phyloP scores from a whole-genome alignment of 2,888 invertebrate species.

The Drosophila meridionalis region DNA sequence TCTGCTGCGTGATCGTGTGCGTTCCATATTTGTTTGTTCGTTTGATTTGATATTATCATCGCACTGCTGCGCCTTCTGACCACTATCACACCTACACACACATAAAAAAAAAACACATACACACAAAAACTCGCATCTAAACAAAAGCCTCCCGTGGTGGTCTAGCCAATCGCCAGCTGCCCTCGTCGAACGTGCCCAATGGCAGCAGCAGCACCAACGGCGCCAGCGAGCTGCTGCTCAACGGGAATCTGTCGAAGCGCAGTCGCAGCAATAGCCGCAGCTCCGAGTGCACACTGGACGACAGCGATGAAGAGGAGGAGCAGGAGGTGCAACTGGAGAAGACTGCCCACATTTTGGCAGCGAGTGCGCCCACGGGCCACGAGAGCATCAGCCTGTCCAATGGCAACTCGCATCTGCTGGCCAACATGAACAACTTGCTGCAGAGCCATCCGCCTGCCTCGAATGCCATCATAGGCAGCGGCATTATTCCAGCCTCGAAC shows the following conservation, averaged over 20 bases:
- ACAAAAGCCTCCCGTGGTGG: conserved; percentile 90
- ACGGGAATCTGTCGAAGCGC: conserved; percentile 83
- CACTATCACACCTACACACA: conserved; percentile 13
- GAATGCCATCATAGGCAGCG: conserved; percentile 39
- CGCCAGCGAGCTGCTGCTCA: conserved; percentile 55
- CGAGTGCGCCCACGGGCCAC: conserved; percentile 30
- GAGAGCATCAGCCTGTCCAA: conserved; percentile 85
- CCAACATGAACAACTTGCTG: conserved; percentile 83
- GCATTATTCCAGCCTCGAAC: conserved; percentile 49
- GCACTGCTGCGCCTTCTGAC: conserved; percentile 29
- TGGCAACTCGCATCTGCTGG: conserved; percentile 85
- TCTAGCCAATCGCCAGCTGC: conserved; percentile 90
- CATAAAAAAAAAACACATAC: conserved; percentile 11
- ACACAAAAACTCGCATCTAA: conserved; percentile 46
- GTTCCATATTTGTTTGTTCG: conserved; percentile 51
- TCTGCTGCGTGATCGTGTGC: conserved; percentile 52
- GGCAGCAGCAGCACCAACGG: conserved; percentile 38
- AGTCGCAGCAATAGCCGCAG: conserved; percentile 86
- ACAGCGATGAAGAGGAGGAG: conserved; percentile 81
- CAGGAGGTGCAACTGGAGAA: conserved; percentile 81
- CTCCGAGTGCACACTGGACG: conserved; percentile 81
- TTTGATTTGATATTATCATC: conserved; percentile 67
- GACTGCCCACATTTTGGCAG: conserved; percentile 46
- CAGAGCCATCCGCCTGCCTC: conserved; percentile 76
- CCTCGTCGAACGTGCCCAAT: conserved; percentile 81